Evolutionary conservation across 2,888 invertebrate species (phyloP).

Genomic region (Drosophila siamana): DNA sequence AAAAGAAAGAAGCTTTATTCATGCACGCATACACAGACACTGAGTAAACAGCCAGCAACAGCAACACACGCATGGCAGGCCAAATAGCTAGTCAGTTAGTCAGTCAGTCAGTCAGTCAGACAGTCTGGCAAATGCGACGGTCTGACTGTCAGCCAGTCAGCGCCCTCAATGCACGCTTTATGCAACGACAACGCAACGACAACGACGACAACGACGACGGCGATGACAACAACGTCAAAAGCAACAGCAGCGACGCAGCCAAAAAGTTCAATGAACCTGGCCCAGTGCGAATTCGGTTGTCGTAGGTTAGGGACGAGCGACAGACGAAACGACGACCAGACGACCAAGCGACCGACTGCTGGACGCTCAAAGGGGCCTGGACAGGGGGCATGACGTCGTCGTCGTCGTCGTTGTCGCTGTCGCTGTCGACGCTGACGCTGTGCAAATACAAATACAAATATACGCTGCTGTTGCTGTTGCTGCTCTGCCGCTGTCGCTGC

Average conservation of each 20-base stretch:
- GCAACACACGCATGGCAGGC: constrained; percentile 69
- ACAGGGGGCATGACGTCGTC: constrained; percentile 56
- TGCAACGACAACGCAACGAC: constrained; percentile 60
- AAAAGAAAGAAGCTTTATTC: constrained; percentile 82
- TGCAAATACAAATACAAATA: constrained; percentile 69
- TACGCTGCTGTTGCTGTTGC: constrained; percentile 45
- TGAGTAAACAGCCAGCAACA: constrained; percentile 47
- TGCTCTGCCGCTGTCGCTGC: constrained; percentile 29
- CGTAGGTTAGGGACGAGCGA: constrained; percentile 78
- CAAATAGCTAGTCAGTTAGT: constrained; percentile 57
- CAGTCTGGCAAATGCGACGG: constrained; percentile 22
- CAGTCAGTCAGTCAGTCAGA: constrained; percentile 27
- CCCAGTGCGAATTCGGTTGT: constrained; percentile 80
- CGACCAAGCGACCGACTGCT: constrained; percentile 42
- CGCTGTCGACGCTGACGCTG: constrained; percentile 54
- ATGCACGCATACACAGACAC: constrained; percentile 72
- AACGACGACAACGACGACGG: constrained; percentile 34
- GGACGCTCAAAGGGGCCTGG: constrained; percentile 46
- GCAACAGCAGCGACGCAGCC: constrained; percentile 60
- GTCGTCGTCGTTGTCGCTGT: constrained; percentile 51
- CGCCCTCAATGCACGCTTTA: constrained; percentile 79
- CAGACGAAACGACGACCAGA: constrained; percentile 44
- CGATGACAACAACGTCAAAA: constrained; percentile 35
- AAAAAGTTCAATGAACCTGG: constrained; percentile 82
- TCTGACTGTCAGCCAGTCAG: constrained; percentile 59